phyloP scores from a whole-genome alignment of 2,888 invertebrate genomes.

The Lacanobia oleracea region DNA sequence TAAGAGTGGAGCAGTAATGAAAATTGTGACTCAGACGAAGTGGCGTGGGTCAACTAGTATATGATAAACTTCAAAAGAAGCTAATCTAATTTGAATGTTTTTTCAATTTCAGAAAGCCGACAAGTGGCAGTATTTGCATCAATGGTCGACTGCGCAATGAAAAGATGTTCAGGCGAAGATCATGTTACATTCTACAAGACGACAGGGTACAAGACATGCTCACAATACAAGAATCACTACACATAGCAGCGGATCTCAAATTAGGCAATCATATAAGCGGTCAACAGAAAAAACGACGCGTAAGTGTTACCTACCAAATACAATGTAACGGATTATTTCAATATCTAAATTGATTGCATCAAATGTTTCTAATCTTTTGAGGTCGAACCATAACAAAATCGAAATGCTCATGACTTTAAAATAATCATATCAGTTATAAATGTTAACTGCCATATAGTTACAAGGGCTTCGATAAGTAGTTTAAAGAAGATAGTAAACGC shows the following conservation, averaged over 20 bases:
- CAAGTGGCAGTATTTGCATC: conserved; percentile 93
- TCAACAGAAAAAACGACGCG: conserved; percentile 92
- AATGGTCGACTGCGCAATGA: conserved; percentile 93
- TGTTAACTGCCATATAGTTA: not conserved
- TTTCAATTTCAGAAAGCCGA: conserved; percentile 79
- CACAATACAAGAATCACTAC: conserved; percentile 96
- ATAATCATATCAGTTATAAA: conserved; percentile 25
- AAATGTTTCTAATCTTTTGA: conserved; percentile 43
- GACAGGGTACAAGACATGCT: conserved; percentile 95
- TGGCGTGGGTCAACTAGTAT: too few relatives aligned
- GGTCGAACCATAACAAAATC: conserved; percentile 33
- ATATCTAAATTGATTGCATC: conserved; percentile 34
- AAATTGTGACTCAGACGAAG: too few relatives aligned
- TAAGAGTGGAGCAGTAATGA: too few relatives aligned
- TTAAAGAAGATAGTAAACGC: conserved; percentile 1
- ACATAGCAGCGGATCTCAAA: conserved; percentile 96
- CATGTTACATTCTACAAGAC: conserved; percentile 98
- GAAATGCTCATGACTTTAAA: conserved; percentile 8
- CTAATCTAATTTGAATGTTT: not conserved
- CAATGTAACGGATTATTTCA: conserved; percentile 25
- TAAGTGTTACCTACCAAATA: conserved; percentile 78
- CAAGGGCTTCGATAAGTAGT: conserved; percentile 9
- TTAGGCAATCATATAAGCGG: conserved; percentile 92
- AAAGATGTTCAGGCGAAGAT: conserved; percentile 93
- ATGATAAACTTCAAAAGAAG: not conserved